phyloP scores from a whole-genome alignment of 1,140 invertebrate species.

The Dendroctonus valens region DNA sequence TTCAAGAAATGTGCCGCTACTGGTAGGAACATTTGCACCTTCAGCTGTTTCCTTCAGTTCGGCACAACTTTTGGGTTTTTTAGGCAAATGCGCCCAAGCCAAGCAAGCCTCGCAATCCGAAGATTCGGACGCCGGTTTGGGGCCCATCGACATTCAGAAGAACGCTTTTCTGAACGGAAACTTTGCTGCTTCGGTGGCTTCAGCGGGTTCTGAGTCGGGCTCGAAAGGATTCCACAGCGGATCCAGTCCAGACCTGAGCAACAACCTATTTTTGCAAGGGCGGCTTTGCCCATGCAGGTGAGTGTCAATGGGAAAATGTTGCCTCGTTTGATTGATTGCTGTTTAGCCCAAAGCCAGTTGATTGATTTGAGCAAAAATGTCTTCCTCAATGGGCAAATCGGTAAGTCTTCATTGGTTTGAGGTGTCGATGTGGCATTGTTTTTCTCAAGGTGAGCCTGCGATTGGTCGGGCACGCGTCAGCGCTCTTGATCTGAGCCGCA shows the following conservation, averaged over 20 bases:
- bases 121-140: slow-evolving; percentile 18
- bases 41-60: neutral
- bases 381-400: too few relatives aligned
- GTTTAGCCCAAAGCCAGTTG: too few relatives aligned
- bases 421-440: too few relatives aligned
- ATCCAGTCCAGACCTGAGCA: slow-evolving; percentile 26
- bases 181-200: neutral
- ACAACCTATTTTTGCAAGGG: slow-evolving; percentile 33
- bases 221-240: slow-evolving; percentile 21
- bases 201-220: neutral
- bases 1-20: slow-evolving; percentile 45
- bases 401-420: too few relatives aligned
- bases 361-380: too few relatives aligned
- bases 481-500: too few relatives aligned
- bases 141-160: slow-evolving; percentile 42
- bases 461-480: too few relatives aligned
- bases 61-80: slow-evolving; percentile 1
- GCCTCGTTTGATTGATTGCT: too few relatives aligned
- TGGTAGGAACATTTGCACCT: slow-evolving; percentile 16
- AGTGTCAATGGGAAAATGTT: neutral
- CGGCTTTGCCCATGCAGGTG: slow-evolving; percentile 36
- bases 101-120: slow-evolving; percentile 24
- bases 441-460: too few relatives aligned
- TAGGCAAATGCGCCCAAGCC: slow-evolving; percentile 21
- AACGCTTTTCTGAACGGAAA: slow-evolving; percentile 46